Base-by-base conservation (phyloP, 1,140 invertebrate genomes). In the Drosophila navojoa region DNA sequence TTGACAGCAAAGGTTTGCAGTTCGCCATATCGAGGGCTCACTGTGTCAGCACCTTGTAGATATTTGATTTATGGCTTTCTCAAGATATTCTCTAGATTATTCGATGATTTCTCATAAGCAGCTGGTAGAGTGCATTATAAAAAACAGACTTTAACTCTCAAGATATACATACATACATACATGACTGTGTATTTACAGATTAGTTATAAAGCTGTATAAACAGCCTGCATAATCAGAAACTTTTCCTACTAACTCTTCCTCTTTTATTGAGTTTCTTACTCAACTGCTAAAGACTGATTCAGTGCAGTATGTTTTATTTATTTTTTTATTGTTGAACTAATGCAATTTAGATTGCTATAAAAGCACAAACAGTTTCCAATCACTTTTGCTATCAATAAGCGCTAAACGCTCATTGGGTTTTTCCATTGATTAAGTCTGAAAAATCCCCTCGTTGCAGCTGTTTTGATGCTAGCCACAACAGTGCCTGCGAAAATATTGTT, bases 401-500 rank as follows among this genome's bases (percentile, higher is more conserved):
- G 22, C 49, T 38, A 35, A 54, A 16, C 11, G 29, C 7, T 22
- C 15, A 15, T 10, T 44, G 19, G n/a, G 13, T 15, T 58, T 58
- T 58, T 58, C 38, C 55, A 58, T 16, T 58, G 2, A 15, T 6
- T 13, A 15, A n/a, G 2, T 7, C 4, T 25, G 13, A 40, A 55
- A 22, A n/a, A 10, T 9, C 35, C 35, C 13, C 7, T 55, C 11
- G 5, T 9, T 11, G 25, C 55, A 58, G 55, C 55, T 57, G 38
- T 44, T 57, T 16, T 32, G 27, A 5, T 40, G 13, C 9, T 27
- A 27, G 1, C 19, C 11, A 9, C 32, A 32, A 62, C 68, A 64
- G 68, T 42, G 44, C 15, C 32, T 32, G 52, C 52, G 19, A 42
- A 57, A 58, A 62, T 61, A 27, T 22, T 29, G 35, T 45, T 10